Conservation (phyloP, 2,113 vertebrate species). For the Larimichthys polyactis region DNA sequence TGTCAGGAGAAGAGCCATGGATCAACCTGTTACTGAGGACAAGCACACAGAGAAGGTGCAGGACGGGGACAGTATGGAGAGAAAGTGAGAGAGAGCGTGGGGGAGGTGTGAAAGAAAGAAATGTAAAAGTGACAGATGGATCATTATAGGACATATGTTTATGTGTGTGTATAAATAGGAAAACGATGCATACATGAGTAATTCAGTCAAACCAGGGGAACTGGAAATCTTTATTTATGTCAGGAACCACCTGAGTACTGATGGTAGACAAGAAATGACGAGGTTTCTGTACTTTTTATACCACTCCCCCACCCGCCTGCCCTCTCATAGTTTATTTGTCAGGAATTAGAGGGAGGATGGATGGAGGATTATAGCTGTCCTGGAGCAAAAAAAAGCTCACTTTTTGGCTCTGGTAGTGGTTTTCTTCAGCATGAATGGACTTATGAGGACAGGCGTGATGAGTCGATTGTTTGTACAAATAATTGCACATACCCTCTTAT, state of each 20-base stretch:
- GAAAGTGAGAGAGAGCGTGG: background rate
- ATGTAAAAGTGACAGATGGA: constrained; percentile 9
- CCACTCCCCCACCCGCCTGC: background rate
- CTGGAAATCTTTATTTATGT: constrained; percentile 34
- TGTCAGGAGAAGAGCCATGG: constrained; percentile 69
- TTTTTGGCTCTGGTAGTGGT: background rate
- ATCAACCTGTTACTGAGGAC: constrained; percentile 69
- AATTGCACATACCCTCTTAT: constrained; percentile 19
- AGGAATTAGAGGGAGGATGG: constrained; percentile 25
- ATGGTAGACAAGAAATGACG: constrained; percentile 38
- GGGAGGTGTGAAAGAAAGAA: background rate
- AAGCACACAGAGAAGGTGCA: constrained; percentile 41
- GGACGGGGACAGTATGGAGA: constrained; percentile 29
- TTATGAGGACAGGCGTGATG: constrained; percentile 16
- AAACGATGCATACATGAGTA: constrained; percentile 1
- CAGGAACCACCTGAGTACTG: constrained; percentile 23
- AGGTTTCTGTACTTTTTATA: constrained; percentile 42
- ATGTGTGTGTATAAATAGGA: background rate
- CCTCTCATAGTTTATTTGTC: constrained; percentile 46
- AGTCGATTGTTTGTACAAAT: constrained; percentile 20
- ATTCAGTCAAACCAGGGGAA: constrained; percentile 22
- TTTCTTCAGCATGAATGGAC: constrained; percentile 2
- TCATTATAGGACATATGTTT: constrained; percentile 3
- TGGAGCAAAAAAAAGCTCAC: constrained; percentile 25
- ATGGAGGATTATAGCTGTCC: constrained; percentile 43